These are phyloP conservation scores for Heliconius sara DNA, from an alignment of 2,888 invertebrate species.

Conservation along the genomic window DNA sequence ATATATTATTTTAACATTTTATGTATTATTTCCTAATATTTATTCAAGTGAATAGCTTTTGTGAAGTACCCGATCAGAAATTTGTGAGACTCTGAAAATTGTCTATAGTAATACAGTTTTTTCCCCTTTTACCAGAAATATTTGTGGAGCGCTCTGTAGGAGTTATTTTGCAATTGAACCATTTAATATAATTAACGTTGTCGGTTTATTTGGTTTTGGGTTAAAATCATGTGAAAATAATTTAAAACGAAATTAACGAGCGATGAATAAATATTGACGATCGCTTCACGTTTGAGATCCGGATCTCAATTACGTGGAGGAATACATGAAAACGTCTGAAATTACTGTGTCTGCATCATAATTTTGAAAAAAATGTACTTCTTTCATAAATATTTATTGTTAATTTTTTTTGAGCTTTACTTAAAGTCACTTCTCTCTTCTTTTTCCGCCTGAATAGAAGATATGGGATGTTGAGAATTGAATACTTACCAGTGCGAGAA, in stretches of 20 bases:
- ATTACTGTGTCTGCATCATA: neutral
- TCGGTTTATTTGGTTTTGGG: neutral
- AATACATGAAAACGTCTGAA: neutral
- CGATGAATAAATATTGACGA: constrained; percentile 7
- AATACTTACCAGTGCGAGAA: too few relatives aligned
- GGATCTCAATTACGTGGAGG: neutral
- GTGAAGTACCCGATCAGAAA: neutral
- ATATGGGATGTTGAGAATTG: too few relatives aligned
- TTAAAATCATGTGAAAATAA: neutral
- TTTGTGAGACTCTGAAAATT: neutral
- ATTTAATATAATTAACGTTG: neutral
- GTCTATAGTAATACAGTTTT: neutral
- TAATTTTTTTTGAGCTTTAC: too few relatives aligned
- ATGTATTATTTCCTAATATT: neutral
- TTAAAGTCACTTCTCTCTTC: too few relatives aligned
- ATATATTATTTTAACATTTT: neutral
- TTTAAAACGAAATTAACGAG: constrained; percentile 3
- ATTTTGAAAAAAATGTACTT: neutral
- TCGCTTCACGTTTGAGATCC: constrained; percentile 9
- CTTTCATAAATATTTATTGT: neutral
- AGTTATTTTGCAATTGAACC: neutral
- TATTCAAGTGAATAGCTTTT: neutral
- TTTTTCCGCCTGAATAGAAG: too few relatives aligned
- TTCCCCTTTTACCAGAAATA: neutral
- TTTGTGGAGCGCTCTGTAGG: neutral